A percentile compares a stretch with the other conserved stretches of the same genome.
Evolutionary conservation across 2,113 vertebrate species (phyloP).

Genomic region (Pseudopodoces humilis): DNA sequence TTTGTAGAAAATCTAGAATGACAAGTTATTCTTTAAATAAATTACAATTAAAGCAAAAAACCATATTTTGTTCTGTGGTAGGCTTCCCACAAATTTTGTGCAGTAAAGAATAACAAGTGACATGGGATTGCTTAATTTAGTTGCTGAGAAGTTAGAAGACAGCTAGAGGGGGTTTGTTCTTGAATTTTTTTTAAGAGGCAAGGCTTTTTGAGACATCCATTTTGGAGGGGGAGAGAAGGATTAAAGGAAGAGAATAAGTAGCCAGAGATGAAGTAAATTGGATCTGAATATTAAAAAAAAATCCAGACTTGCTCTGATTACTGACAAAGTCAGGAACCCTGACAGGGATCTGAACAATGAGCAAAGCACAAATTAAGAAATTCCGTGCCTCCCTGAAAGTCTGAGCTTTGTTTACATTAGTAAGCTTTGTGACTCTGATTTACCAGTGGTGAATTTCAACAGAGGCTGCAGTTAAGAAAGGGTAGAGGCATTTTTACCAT

Average conservation of each 20-base stretch:
- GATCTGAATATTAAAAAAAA: background rate
- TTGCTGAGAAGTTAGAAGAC: background rate
- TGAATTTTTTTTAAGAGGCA: background rate
- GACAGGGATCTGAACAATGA: background rate
- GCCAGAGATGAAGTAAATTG: background rate
- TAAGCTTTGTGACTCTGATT: background rate
- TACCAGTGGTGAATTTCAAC: conserved; percentile 31
- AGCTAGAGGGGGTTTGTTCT: background rate
- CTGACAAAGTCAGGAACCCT: background rate
- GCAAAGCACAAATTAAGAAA: conserved; percentile 30
- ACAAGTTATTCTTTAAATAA: background rate
- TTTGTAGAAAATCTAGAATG: background rate
- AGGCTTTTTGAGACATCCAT: background rate
- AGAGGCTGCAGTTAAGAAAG: background rate
- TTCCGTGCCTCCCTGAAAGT: conserved; percentile 35
- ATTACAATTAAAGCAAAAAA: background rate
- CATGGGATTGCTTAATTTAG: background rate
- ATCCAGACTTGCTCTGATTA: background rate
- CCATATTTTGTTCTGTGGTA: background rate
- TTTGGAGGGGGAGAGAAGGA: background rate
- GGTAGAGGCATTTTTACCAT: background rate
- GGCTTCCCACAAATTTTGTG: background rate
- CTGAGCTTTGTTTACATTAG: conserved; percentile 44
- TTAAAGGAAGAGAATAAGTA: background rate
- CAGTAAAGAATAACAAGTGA: background rate